Conservation (phyloP, 1,140 invertebrate species). For the Polypedilum pembai region DNA sequence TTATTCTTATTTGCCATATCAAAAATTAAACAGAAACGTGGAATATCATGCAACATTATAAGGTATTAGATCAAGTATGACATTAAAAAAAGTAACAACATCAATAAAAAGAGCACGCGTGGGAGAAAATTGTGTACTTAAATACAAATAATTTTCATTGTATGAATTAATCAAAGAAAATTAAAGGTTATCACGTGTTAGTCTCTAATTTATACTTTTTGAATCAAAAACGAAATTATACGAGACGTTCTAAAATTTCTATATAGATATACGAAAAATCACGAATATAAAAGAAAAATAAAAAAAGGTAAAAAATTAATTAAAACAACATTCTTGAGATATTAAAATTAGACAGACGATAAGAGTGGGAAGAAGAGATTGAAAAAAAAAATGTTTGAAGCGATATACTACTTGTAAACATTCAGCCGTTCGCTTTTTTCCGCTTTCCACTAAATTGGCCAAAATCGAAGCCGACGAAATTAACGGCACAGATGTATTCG, state of each 20-base stretch:
- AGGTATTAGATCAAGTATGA: too few relatives aligned
- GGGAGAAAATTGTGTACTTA: too few relatives aligned
- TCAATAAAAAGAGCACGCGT: too few relatives aligned
- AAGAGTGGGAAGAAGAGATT: neutral
- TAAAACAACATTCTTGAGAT: neutral
- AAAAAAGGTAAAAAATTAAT: neutral
- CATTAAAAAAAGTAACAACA: too few relatives aligned
- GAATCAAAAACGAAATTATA: neutral
- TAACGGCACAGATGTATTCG: neutral
- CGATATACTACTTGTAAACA: slow-evolving; percentile 18
- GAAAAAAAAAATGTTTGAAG: neutral
- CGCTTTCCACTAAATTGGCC: slow-evolving; percentile 22
- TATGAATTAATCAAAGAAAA: too few relatives aligned
- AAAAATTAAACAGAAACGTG: too few relatives aligned
- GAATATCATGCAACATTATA: too few relatives aligned
- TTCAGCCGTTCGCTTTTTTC: slow-evolving; percentile 21
- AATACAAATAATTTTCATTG: too few relatives aligned
- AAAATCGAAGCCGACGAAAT: slow-evolving; percentile 13
- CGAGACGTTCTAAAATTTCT: neutral
- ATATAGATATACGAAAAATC: neutral
- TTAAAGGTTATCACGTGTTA: too few relatives aligned
- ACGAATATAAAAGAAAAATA: neutral
- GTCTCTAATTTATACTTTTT: too few relatives aligned
- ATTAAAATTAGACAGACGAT: neutral
- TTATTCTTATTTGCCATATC: too few relatives aligned